Conservation (phyloP, 2,113 vertebrate species). For the Heterotilapia buettikoferi region DNA sequence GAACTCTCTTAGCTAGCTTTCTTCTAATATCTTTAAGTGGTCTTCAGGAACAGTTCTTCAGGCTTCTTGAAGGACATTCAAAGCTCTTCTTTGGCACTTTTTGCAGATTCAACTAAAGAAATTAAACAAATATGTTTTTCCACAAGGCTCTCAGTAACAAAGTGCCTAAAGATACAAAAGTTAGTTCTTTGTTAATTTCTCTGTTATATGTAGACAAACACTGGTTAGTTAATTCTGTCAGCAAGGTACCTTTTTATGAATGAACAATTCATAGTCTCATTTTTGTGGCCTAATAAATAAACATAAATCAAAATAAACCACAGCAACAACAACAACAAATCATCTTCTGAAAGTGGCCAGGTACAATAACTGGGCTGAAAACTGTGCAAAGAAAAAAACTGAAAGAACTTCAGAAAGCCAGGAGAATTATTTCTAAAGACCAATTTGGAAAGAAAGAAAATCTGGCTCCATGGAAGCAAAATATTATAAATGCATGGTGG, state of each 20-base stretch:
- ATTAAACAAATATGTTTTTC: not conserved
- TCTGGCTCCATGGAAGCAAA: not conserved
- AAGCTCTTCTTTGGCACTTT: not conserved
- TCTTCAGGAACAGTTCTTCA: not conserved
- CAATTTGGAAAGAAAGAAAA: not conserved
- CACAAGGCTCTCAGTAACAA: not conserved
- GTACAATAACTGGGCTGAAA: not conserved
- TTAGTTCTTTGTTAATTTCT: not conserved
- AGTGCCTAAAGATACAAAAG: not conserved
- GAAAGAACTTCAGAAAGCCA: not conserved
- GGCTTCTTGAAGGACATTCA: not conserved
- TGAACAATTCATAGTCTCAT: not conserved
- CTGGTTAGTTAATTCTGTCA: not conserved
- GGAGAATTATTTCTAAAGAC: not conserved
- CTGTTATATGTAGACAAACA: not conserved
- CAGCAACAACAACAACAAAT: not conserved
- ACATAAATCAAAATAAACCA: not conserved
- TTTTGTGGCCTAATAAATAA: not conserved
- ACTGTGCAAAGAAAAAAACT: not conserved
- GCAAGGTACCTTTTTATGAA: not conserved
- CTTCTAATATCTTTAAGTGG: not conserved
- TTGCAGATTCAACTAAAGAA: not conserved
- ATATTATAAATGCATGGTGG: not conserved
- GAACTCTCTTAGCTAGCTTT: not conserved
- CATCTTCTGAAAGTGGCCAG: not conserved